These are phyloP conservation scores for Zoanthus solanderi DNA, from an alignment of 92 coral and sea anemone genomes.

Conservation along the genomic window DNA sequence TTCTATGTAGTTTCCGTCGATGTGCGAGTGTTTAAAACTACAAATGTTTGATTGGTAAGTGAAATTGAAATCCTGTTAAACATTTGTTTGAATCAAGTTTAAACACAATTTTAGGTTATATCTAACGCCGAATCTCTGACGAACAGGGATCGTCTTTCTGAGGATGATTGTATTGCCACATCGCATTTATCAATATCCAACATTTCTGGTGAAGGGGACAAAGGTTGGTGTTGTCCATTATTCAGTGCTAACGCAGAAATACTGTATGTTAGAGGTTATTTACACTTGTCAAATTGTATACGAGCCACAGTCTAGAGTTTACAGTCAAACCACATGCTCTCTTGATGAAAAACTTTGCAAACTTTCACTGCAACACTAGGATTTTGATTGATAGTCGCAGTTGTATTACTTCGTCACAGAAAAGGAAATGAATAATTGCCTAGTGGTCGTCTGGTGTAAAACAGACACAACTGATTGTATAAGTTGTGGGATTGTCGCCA, in stretches of 20 bases:
- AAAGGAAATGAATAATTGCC: no score
- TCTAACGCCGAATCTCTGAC: neutral
- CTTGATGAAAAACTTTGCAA: no score
- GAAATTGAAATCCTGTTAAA: neutral
- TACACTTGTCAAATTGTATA: no score
- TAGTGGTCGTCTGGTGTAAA: no score
- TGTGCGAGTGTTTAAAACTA: slow-evolving; percentile 82
- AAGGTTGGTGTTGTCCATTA: slow-evolving; percentile 57
- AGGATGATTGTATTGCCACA: slow-evolving; percentile 93
- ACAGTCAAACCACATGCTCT: no score
- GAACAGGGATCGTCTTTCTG: slow-evolving; percentile 88
- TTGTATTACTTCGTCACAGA: no score
- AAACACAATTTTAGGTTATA: neutral
- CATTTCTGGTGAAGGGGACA: slow-evolving; percentile 90
- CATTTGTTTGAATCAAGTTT: neutral
- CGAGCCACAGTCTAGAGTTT: no score
- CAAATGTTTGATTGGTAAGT: slow-evolving; percentile 91
- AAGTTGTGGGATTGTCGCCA: no score
- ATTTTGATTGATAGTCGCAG: no score
- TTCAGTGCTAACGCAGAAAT: neutral
- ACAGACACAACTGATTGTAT: no score
- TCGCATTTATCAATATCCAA: slow-evolving; percentile 71
- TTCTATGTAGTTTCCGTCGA: slow-evolving; percentile 81
- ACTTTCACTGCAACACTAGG: no score
- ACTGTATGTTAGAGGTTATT: no score